Evolutionary conservation across 2,888 invertebrate genomes (phyloP), one percentile per base, ranked within the genome.

Genomic region (Amblyjoppa fuscipennis): DNA sequence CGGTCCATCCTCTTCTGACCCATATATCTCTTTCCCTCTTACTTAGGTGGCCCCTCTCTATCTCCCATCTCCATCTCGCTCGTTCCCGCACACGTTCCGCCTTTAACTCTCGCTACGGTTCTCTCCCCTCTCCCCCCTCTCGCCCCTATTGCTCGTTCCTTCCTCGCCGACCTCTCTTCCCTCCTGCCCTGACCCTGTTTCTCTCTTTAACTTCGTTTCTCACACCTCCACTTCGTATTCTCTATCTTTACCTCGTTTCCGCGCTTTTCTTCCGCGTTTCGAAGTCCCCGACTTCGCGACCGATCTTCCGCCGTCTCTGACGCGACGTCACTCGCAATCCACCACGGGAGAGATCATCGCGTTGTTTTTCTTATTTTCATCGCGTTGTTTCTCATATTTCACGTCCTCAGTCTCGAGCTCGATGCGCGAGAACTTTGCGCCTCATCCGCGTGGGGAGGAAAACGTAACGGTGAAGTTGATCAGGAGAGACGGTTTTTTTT

Each of bases 1-100:
- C 92, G 93, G 93, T 93, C 93, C 93, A 93, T 93, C 92, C 93
- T 92, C 78, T 83, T 79, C 93, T 93, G 93, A 93, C 93, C 93
- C 91, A 93, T 93, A 92, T 93, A 92, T 92, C 91, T 89, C 90
- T 91, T 91, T 92, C 90, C 90, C 91, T 92, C 92, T 89, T 89
- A 90, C 87, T 89, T 87, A 85, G 45, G 53, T 70, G 9, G 45
- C 81, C 28, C 25, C 53, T 71, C 70, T 69, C 25, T 61, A 41
- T 59, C 69, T 41, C 61, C 20, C 45, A 25, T 51, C 38, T 34
- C 45, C 68, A 13, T 59, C 45, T 53, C 68, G 31, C 71, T 79
- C 31, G n/a, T 70, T 74, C n/a, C 38, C 56, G 59, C 25, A 59
- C 59, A 41, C 59, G 61, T 84, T 56, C 53, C 25, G 25, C 41